Evolutionary conservation across 2,113 vertebrate genomes (phyloP).

Genomic region (Xiphophorus couchianus): DNA sequence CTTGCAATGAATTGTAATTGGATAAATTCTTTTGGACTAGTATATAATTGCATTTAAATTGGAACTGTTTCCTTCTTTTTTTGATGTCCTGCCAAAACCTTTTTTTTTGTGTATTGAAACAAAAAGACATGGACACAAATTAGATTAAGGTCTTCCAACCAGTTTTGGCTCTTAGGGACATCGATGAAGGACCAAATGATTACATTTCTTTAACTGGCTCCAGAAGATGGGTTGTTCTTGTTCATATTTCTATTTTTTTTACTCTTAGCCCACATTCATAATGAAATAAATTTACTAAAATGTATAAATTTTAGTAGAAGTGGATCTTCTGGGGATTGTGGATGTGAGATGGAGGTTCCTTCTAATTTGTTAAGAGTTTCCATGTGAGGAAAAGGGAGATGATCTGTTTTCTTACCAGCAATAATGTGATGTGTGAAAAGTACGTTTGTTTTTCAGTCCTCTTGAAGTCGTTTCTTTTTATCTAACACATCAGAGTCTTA

Average conservation of each 20-base stretch:
- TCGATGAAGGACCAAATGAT: background rate
- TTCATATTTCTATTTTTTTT: background rate
- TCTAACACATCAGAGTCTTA: too few species aligned
- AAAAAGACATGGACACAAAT: background rate
- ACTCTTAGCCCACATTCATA: background rate
- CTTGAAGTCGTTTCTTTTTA: background rate
- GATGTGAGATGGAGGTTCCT: background rate
- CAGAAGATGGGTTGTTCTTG: background rate
- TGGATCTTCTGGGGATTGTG: background rate
- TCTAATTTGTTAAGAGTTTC: background rate
- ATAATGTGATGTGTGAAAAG: background rate
- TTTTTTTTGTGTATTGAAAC: too few species aligned
- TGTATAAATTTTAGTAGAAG: background rate
- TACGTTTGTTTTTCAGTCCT: background rate
- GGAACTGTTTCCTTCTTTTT: too few species aligned
- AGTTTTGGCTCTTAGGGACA: background rate
- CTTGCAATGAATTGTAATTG: background rate
- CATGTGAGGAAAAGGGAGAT: background rate
- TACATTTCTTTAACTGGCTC: background rate
- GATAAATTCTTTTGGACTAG: background rate
- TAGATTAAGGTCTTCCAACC: background rate
- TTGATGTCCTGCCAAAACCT: too few species aligned
- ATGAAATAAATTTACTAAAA: background rate
- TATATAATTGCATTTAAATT: too few species aligned
- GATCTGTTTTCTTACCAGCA: background rate